Conservation (phyloP, 2,113 vertebrate species). For the Cichladusa arquata region DNA sequence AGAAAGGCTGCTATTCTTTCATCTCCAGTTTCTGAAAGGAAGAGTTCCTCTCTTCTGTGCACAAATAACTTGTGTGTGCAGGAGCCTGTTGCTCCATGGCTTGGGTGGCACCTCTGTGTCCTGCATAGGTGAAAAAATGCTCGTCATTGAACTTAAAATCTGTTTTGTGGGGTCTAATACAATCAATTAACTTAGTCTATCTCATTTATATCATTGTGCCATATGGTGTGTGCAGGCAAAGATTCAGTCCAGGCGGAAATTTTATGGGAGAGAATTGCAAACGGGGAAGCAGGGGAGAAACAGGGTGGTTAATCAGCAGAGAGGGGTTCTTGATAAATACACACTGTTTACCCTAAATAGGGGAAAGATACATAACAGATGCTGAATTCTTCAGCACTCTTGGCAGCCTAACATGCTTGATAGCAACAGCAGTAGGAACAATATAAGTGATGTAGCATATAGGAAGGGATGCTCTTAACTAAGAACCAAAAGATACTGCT, state of each 20-base stretch:
- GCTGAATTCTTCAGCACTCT: background rate
- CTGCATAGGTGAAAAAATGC: constrained; percentile 26
- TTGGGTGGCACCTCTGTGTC: background rate
- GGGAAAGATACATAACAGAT: background rate
- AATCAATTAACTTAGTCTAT: constrained; percentile 55
- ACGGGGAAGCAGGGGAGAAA: background rate
- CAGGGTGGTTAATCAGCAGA: background rate
- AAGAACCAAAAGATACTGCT: background rate
- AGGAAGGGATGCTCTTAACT: background rate
- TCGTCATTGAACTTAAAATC: constrained; percentile 63
- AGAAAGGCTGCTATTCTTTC: background rate
- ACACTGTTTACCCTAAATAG: constrained; percentile 33
- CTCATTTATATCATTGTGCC: background rate
- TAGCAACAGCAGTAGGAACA: background rate
- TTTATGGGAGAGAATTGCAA: background rate
- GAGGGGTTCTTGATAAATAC: background rate
- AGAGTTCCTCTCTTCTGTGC: background rate
- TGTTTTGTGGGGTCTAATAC: constrained; percentile 26
- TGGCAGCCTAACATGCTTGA: background rate
- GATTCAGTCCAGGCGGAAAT: background rate
- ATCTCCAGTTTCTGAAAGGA: background rate
- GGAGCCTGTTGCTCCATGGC: background rate
- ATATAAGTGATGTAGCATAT: background rate
- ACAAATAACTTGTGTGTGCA: background rate
- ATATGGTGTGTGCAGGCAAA: constrained; percentile 18